A percentile compares a stretch with the other conserved stretches of the same genome.
phyloP scores from a whole-genome alignment of 2,113 vertebrate genomes.

The Lanius ludovicianus region DNA sequence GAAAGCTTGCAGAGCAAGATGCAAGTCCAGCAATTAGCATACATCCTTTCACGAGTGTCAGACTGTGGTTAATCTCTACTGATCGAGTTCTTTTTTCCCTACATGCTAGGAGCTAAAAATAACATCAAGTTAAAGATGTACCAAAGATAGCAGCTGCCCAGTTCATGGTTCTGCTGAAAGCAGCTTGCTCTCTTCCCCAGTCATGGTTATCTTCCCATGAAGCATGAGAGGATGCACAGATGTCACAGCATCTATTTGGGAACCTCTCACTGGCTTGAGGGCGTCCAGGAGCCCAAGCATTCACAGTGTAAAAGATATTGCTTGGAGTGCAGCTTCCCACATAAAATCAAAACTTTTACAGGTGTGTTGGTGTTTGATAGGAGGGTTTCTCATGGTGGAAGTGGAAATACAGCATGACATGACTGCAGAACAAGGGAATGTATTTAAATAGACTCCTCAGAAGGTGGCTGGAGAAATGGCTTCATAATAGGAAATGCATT shows the following conservation, averaged over 20 bases:
- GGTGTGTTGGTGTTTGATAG: neutral
- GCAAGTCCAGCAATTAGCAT: neutral
- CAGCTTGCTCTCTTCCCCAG: accelerated
- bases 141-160: neutral
- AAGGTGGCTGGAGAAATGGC: neutral
- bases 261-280: neutral
- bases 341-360: neutral
- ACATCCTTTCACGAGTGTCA: neutral
- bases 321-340: neutral
- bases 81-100: neutral
- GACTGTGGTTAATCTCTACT: neutral
- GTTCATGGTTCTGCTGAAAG: neutral
- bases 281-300: neutral
- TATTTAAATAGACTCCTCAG: neutral
- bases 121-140: neutral
- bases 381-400: neutral
- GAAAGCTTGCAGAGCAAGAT: neutral
- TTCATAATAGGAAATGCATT: neutral
- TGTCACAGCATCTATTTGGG: neutral
- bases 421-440: neutral
- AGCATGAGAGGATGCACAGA: neutral
- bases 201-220: neutral
- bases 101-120: neutral
- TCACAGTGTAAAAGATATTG: neutral
- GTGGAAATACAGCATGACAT: accelerated